Conservation (phyloP, 2,113 vertebrate species). For the Cynoglossus semilaevis region DNA sequence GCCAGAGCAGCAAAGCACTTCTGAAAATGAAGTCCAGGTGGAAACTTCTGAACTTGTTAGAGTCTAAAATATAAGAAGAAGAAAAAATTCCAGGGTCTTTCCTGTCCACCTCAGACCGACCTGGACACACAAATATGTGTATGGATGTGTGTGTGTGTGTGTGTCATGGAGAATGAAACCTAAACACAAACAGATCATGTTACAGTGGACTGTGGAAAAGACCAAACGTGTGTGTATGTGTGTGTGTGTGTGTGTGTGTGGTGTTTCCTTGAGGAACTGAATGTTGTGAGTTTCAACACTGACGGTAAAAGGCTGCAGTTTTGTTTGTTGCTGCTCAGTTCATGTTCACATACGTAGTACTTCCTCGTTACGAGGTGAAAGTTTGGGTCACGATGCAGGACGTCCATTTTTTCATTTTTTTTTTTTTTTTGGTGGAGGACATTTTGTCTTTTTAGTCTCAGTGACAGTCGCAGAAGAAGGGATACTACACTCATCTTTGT, state of each 20-base stretch:
- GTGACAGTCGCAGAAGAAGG: too few relatives aligned
- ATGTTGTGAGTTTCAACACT: conserved; percentile 44
- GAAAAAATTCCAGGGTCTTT: too few relatives aligned
- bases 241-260: conserved; percentile 18
- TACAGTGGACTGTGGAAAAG: conserved; percentile 27
- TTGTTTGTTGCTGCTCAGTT: conserved; percentile 3
- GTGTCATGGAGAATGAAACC: conserved; percentile 9
- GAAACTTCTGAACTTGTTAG: too few relatives aligned
- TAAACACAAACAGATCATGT: conserved; percentile 39
- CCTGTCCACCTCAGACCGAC: too few relatives aligned
- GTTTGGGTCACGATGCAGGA: neutral
- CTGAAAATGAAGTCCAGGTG: too few relatives aligned
- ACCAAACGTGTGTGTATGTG: conserved; percentile 16
- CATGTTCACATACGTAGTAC: conserved; percentile 12
- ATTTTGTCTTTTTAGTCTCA: too few relatives aligned
- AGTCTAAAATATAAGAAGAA: too few relatives aligned
- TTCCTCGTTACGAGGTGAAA: too few relatives aligned
- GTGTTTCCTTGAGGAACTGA: conserved; percentile 22
- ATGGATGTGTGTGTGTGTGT: conserved; percentile 3
- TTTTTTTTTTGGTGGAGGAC: too few relatives aligned
- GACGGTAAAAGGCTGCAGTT: neutral
- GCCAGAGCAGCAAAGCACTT: too few relatives aligned
- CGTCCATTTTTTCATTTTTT: too few relatives aligned
- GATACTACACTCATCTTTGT: too few relatives aligned
- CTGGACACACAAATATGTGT: neutral